These are phyloP conservation scores for Schlechtendalia chinensis DNA, from an alignment of 1,140 invertebrate genomes.

Conservation along the genomic window DNA sequence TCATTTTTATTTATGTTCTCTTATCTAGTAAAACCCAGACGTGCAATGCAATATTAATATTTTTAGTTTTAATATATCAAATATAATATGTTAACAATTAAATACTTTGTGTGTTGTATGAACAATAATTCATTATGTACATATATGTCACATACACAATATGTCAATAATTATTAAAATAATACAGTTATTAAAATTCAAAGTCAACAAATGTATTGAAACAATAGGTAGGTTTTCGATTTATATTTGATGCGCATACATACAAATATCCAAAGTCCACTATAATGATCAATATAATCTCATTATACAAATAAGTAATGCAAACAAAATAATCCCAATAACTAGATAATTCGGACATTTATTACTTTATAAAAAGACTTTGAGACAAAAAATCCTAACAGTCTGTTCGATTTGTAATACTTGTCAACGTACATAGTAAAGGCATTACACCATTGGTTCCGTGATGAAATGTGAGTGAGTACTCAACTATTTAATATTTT, in stretches of 20 bases:
- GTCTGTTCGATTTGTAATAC: not conserved
- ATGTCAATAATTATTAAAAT: not conserved
- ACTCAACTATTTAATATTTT: not conserved
- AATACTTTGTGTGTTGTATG: not conserved
- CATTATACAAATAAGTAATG: slow-evolving; percentile 13
- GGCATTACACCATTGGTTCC: not conserved
- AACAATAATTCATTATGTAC: not conserved
- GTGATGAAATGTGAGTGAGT: not conserved
- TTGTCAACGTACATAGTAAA: not conserved
- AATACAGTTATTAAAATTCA: not conserved
- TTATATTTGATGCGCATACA: not conserved
- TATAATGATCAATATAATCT: slow-evolving; percentile 24
- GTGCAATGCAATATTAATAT: no score
- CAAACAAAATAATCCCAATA: slow-evolving; percentile 20
- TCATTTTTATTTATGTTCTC: no score
- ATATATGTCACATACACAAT: no score
- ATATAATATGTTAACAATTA: no score
- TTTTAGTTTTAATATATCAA: no score
- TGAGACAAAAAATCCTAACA: not conserved
- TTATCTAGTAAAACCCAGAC: no score
- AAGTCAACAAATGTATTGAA: not conserved
- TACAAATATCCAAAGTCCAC: slow-evolving; percentile 17
- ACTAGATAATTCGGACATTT: not conserved
- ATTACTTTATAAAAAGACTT: slow-evolving; percentile 20
- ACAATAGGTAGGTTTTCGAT: slow-evolving; percentile 4